phyloP scores from a whole-genome alignment of 2,113 vertebrate genomes.

The Esox niger region DNA sequence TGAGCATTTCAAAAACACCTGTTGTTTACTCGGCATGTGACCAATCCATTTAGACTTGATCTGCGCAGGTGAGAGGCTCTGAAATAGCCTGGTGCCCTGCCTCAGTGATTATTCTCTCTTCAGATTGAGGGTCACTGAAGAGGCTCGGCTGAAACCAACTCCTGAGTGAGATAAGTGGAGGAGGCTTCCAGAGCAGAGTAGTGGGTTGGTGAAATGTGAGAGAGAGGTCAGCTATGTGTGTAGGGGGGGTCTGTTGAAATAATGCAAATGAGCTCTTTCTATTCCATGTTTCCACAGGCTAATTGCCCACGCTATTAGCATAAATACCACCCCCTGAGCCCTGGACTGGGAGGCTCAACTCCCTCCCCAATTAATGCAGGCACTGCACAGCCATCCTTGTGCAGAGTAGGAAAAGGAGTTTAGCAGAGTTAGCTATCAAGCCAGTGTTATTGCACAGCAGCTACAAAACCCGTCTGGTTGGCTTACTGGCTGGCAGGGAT shows the following conservation, averaged over 20 bases:
- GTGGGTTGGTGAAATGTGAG: not conserved
- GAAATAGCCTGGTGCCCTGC: not conserved
- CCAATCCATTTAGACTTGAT: no score
- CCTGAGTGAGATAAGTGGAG: conserved; percentile 8
- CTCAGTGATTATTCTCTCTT: conserved; percentile 3
- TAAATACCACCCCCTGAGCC: conserved; percentile 64
- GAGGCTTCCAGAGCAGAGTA: conserved; percentile 9
- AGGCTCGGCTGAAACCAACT: conserved; percentile 12
- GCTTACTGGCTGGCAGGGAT: conserved; percentile 18
- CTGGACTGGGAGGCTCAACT: conserved; percentile 57
- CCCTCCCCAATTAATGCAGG: conserved; percentile 74
- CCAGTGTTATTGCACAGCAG: conserved; percentile 38
- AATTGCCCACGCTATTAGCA: conserved; percentile 73
- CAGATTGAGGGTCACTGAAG: conserved; percentile 28
- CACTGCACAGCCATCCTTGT: conserved; percentile 54
- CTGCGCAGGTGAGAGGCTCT: conserved; percentile 9
- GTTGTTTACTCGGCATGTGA: no score
- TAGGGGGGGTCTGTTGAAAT: conserved; percentile 4
- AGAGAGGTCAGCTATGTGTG: conserved; percentile 3
- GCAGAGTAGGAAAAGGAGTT: conserved; percentile 22
- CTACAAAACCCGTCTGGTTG: conserved; percentile 31
- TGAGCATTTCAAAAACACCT: no score
- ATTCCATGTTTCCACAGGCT: conserved; percentile 59
- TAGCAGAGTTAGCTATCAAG: conserved; percentile 36
- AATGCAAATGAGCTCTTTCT: conserved; percentile 61